A percentile compares a stretch with the other conserved stretches of the same genome.
Evolutionary conservation across 2,797 vertebrate genomes (phyloP).

Genomic region (Sardinella longiceps): DNA sequence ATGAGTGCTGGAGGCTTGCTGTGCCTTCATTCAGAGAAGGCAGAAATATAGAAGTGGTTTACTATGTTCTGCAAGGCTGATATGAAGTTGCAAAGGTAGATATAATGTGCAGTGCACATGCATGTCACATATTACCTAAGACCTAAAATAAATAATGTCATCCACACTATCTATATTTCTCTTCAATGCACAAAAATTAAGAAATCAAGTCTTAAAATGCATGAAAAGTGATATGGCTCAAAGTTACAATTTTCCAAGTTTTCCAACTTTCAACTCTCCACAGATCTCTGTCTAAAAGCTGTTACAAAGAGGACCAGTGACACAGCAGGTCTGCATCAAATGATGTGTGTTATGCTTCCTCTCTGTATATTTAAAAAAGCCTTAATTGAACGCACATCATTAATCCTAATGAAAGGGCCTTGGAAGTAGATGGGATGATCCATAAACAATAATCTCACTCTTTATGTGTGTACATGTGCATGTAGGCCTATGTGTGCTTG

Average conservation of each 20-base stretch:
- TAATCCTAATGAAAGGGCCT: neutral
- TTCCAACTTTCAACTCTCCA: neutral
- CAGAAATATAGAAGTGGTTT: neutral
- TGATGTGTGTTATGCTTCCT: neutral
- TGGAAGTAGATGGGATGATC: conserved; percentile 15
- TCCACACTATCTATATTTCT: neutral
- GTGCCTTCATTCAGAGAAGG: neutral
- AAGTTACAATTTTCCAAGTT: neutral
- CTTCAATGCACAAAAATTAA: neutral
- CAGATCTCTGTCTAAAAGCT: conserved; percentile 7
- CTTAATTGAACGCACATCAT: neutral
- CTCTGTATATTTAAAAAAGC: neutral
- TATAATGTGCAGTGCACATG: neutral
- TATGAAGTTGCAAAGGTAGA: neutral
- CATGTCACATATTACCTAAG: neutral
- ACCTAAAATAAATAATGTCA: neutral
- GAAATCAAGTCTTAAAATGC: neutral
- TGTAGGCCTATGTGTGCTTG: neutral
- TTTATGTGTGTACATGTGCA: neutral
- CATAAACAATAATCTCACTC: neutral
- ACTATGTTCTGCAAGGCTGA: neutral
- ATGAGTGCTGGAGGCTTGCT: neutral
- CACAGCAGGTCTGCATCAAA: neutral
- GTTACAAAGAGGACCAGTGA: neutral
- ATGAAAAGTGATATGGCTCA: neutral